Base-by-base conservation (phyloP, 2,113 vertebrate species). In the Rhipidura dahli region DNA sequence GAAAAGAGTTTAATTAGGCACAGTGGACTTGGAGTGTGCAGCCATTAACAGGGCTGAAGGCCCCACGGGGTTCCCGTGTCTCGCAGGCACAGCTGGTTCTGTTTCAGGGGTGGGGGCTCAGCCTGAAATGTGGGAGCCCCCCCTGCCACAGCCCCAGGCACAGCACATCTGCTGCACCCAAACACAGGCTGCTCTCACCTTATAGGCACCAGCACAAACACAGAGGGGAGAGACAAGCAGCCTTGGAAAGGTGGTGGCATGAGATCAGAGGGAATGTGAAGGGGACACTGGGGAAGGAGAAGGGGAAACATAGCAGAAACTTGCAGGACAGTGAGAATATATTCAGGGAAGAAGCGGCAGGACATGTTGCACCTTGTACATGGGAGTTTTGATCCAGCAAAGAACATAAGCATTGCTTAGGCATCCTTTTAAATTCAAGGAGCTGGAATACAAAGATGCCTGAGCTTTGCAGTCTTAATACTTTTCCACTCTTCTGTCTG, bases 1-100 rank as follows among this genome's bases (percentile, higher is more conserved):
- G 75, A 57, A 90, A 94, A 93, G 40, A 68, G 53, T 75, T 92
- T 96, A 93, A 95, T 96, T 92, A 78, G 69, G 69, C 92, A 61
- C 76, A 82, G 61, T 2, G 2, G 88, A 42, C 80, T 89, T 89
- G 5, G 84, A 87, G 86, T 2, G 6, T 40, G 45, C 18, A 75
- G 88, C 49, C 57, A 88, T 78, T 93, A 81, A 90, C 0, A 0
- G 49, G 57, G 65, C 85, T 83, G 86, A 91, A 77, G 72, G 76
- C 87, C 56, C 47, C 10, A 0, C 68, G 56, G 79, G 72, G 56
- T 39, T 92, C 86, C 69, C 5, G 10, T 2, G 2, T 33, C 64
- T 75, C 0, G 0, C 51, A 81, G 56, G 76, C 19, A 1, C 80
- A 90, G 86, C 68, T 83, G 78, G 53, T 76, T 44, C 45, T 51